Evolutionary conservation across 2,797 vertebrate genomes (phyloP), one percentile per base, ranked within the genome.

Genomic region (Ispidina picta): DNA sequence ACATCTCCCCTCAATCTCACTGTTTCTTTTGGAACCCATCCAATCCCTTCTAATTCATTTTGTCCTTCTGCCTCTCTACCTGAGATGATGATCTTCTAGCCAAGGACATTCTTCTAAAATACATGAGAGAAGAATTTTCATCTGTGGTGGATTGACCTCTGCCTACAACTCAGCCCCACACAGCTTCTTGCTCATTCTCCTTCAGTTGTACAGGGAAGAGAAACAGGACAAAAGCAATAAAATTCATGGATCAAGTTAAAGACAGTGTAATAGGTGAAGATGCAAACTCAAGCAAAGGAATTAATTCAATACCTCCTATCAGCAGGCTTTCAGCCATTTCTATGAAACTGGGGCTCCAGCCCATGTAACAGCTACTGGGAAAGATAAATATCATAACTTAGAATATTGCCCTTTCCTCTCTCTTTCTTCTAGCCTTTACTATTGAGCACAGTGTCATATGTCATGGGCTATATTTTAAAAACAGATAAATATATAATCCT

Each of bases 391-490:
- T 3, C 10, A 2, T 72, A 26, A 44, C 5, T 60, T 10, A 29
- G 56, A 84, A 37, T 8, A 62, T 22, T 2, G 8, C 4, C 2
- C 9, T 44, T 82, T 65, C n/a, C 10, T 83, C 3, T 5, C 20
- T 49, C 14, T 55, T 81, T 44, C 23, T n/a, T 2, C 4, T 2
- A 51, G 23, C 23, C 48, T 49, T 26, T 49, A 49, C 15, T 49
- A 25, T 7, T 49, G 23, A 26, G 6, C 6, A 41, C 2, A 26
- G 5, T 0, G 0, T 43, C 8, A 21, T 21, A 63, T 28, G 10
- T 2, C 9, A 56, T 22, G 11, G 15, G 5, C n/a, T 58, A 28
- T 28, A 22, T 22, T 33, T 11, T 43, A 54, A 82, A 76, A 46
- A 35, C 6, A 35, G 4, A 26, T 39, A 21, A 81, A 28, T 37